Percentiles rank a stretch among this genome's conserved stretches.
Evolutionary conservation across 2,113 vertebrate species (phyloP).

Genomic region (Sisor rabdophorus): DNA sequence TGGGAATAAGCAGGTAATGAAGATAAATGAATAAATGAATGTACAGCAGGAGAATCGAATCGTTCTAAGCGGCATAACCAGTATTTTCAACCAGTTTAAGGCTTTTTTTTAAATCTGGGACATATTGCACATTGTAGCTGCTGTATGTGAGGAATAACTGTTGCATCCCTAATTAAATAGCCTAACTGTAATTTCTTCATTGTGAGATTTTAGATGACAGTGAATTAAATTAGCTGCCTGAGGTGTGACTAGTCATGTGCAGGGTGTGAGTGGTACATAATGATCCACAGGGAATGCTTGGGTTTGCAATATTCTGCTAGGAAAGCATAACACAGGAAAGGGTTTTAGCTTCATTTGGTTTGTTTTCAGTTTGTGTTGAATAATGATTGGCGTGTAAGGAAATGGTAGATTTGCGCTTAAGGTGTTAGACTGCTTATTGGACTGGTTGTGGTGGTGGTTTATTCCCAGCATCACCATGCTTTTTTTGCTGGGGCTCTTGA

Average conservation of each 20-base stretch:
- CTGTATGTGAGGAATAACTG: neutral
- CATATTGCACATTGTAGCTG: neutral
- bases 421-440: no score
- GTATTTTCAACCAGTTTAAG: neutral
- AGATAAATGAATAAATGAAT: no score
- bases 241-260: conserved; percentile 7
- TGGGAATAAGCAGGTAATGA: no score
- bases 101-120: no score
- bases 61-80: no score
- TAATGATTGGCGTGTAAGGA: no score
- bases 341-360: neutral
- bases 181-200: neutral
- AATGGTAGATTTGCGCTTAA: no score
- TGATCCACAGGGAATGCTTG: neutral
- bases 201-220: neutral
- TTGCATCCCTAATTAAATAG: conserved; percentile 12
- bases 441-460: no score
- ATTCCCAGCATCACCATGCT: no score
- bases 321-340: no score
- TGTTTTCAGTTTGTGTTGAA: neutral
- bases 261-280: neutral
- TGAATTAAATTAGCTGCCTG: conserved; percentile 4
- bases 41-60: no score
- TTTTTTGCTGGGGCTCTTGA: no score
- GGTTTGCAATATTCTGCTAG: neutral